Evolutionary conservation across 1,140 invertebrate genomes (phyloP).

Genomic region (Eriocheir sinensis): DNA sequence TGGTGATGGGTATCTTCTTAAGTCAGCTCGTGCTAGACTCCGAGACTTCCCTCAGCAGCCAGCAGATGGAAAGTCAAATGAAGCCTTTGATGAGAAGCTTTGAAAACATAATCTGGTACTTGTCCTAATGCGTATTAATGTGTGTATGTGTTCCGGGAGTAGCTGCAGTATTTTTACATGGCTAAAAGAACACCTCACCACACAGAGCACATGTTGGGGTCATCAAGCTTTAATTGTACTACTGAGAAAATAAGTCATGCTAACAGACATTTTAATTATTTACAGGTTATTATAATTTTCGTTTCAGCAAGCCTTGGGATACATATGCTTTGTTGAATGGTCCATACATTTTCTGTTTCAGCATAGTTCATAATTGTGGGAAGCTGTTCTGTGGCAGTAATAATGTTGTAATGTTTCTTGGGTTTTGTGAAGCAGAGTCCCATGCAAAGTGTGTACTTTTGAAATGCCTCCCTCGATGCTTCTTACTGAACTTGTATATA

Average conservation of each 20-base stretch:
- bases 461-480: background rate
- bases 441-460: background rate
- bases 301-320: background rate
- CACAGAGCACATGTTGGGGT: too few relatives aligned
- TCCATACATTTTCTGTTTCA: background rate
- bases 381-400: background rate
- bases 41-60: background rate
- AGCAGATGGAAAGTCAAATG: conserved; percentile 40
- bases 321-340: too few relatives aligned
- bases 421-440: background rate
- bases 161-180: too few relatives aligned
- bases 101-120: background rate
- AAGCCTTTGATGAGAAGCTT: conserved; percentile 27
- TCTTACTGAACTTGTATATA: background rate
- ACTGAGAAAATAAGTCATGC: too few relatives aligned
- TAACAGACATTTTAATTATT: too few relatives aligned
- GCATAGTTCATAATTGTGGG: background rate
- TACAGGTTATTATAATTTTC: background rate
- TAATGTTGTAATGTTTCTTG: background rate
- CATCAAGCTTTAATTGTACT: too few relatives aligned
- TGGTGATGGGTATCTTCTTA: conserved; percentile 49
- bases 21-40: conserved; percentile 38
- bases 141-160: too few relatives aligned
- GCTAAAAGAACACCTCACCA: too few relatives aligned
- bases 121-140: too few relatives aligned